Base-by-base conservation (phyloP, 92 coral and sea anemone genomes). In the Paragorgia papillata region DNA sequence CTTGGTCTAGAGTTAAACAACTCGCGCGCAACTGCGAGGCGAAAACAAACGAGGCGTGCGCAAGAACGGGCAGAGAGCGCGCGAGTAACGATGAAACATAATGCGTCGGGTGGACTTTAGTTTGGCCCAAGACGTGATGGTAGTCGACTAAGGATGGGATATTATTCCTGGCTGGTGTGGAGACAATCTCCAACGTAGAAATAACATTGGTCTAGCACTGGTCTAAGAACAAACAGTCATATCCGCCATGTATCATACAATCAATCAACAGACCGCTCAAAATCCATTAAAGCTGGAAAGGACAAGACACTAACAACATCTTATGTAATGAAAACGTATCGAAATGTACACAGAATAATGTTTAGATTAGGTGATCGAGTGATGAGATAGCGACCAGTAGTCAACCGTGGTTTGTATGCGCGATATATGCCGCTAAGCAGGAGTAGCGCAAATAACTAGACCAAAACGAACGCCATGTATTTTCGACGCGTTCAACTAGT, bases 231-330 rank as follows among this genome's bases (percentile, higher is more conserved):
- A 53, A 71, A 71, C 78, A 71, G 7, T 0, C n/a, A 55, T 31
- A 71, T 71, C 63, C 78, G 78, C 31, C 50, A 20, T 14, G 78
- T n/a, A 71, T 30, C 78, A 71, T 33, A 25, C 64, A 29, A 71
- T 71, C 78, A 54, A 71, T 71, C 78, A 71, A 30, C 78, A 55
- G 64, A 32, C 27, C 53, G 78, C 29, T 71, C 62, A 20, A 31
- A 27, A 71, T 51, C 78, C 78, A 71, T 71, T 71, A 71, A 53
- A 54, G 5, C 31, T 12, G 10, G 56, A 53, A 71, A 71, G 35
- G 78, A 71, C 78, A 53, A 37, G 78, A n/a, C 75, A 68, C 58
- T 68, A 46, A 68, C 75, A 68, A 49, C 63, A 71, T 71, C 78
- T 71, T 54, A 50, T 49, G 51, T 71, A 53, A 53, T 71, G 78